Evolutionary conservation across 2,888 invertebrate species (phyloP).

Genomic region (Plebejus melissa): DNA sequence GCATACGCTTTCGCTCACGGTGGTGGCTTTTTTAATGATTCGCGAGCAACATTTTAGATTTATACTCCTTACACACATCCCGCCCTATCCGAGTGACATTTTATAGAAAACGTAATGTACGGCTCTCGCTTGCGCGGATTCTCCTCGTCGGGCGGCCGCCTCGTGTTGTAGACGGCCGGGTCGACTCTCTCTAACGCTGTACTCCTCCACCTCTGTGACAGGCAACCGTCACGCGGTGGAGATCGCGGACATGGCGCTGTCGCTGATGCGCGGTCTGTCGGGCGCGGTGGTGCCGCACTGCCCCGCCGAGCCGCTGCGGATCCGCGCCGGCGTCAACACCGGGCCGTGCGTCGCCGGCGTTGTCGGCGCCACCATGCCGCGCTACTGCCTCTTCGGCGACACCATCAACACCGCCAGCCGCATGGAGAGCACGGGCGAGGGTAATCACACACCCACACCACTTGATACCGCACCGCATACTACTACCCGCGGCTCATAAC

Average conservation of each 20-base stretch:
- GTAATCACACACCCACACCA: slow-evolving; percentile 39
- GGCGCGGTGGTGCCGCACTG: slow-evolving; percentile 77
- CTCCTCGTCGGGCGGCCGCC: too few species aligned
- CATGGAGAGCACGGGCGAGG: slow-evolving; percentile 81
- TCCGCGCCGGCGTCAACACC: slow-evolving; percentile 80
- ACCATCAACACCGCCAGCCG: slow-evolving; percentile 82
- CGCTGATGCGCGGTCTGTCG: slow-evolving; percentile 71
- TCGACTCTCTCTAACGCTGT: not conserved
- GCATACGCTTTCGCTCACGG: too few species aligned
- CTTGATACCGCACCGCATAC: too few species aligned
- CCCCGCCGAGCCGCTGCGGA: slow-evolving; percentile 65
- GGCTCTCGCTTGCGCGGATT: not conserved
- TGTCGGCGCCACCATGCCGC: slow-evolving; percentile 80
- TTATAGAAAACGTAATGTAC: not conserved
- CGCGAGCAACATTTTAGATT: too few species aligned
- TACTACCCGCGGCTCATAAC: too few species aligned
- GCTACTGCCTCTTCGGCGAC: slow-evolving; percentile 81
- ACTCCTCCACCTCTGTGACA: slow-evolving; percentile 37
- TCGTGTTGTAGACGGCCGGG: not conserved
- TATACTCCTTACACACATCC: too few species aligned
- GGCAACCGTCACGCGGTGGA: slow-evolving; percentile 79
- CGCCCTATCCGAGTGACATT: too few species aligned
- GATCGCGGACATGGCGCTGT: slow-evolving; percentile 81
- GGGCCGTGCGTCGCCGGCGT: slow-evolving; percentile 83
- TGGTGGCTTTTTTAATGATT: too few species aligned